A percentile compares a stretch with the other conserved stretches of the same genome.
Evolutionary conservation across 2,888 invertebrate species (phyloP).

Genomic region (Latrodectus hesperus): DNA sequence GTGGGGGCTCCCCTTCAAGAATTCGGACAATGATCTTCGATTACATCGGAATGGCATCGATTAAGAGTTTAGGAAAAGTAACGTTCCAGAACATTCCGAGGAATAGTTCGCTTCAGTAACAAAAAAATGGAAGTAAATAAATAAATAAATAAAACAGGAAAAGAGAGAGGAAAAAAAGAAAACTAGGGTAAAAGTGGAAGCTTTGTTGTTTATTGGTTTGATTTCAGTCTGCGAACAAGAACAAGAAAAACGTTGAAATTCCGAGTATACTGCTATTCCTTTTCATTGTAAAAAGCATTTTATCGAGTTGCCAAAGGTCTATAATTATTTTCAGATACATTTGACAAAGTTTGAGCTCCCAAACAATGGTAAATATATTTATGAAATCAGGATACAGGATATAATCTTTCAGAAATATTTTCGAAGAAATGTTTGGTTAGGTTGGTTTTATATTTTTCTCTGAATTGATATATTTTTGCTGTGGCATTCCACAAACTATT

Average conservation of each 20-base stretch:
- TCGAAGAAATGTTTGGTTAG: not conserved
- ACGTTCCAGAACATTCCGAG: constrained; percentile 56
- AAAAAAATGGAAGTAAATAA: constrained; percentile 14
- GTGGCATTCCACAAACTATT: too few relatives aligned
- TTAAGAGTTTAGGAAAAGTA: constrained; percentile 63
- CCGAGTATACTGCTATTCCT: constrained; percentile 16
- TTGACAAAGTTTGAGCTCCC: not conserved
- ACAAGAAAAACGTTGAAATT: constrained; percentile 42
- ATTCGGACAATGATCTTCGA: constrained; percentile 64
- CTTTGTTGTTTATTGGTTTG: constrained; percentile 58
- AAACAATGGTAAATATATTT: not conserved
- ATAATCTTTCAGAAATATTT: not conserved
- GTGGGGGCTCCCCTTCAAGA: constrained; percentile 34
- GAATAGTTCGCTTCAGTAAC: constrained; percentile 31
- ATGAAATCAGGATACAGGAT: not conserved
- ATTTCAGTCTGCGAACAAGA: constrained; percentile 37
- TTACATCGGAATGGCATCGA: constrained; percentile 66
- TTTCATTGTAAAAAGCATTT: constrained; percentile 16
- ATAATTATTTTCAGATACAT: not conserved
- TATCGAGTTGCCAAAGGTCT: constrained; percentile 40
- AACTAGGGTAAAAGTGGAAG: constrained; percentile 56
- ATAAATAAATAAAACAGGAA: constrained; percentile 17
- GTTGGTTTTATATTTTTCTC: too few relatives aligned
- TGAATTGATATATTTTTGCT: too few relatives aligned
- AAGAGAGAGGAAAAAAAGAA: constrained; percentile 23